These are phyloP conservation scores for Australoheros facetus DNA, from an alignment of 2,797 vertebrate species.

Conservation along the genomic window DNA sequence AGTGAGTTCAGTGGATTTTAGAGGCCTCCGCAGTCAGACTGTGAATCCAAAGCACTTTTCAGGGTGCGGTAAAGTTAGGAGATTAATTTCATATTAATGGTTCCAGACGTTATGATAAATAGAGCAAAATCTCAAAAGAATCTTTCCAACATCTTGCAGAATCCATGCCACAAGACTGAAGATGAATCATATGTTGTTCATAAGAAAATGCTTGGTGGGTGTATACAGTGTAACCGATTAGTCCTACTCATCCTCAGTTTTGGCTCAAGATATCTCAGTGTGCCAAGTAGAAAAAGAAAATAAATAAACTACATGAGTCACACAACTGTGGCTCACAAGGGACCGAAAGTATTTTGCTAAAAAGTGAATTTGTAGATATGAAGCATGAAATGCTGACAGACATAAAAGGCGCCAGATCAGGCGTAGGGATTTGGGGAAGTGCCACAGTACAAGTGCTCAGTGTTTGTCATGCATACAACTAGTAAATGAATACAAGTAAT, in stretches of 20 bases:
- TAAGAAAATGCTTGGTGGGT: neutral
- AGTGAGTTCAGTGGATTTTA: neutral
- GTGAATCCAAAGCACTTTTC: neutral
- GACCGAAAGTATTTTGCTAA: neutral
- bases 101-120: neutral
- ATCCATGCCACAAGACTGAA: neutral
- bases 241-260: neutral
- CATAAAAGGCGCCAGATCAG: slow-evolving; percentile 5
- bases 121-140: neutral
- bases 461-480: neutral
- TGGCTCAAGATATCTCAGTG: neutral
- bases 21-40: neutral
- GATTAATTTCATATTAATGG: too few species aligned
- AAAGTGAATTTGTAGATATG: neutral
- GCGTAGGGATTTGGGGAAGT: neutral
- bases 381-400: neutral
- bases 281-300: neutral
- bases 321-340: neutral
- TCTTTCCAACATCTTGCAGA: neutral
- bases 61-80: neutral
- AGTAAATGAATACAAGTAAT: neutral
- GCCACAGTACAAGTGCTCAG: neutral
- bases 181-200: neutral
- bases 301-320: neutral
- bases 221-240: neutral